Base-by-base conservation (phyloP, 92 coral and sea anemone species). In the Epizoanthus stellaris region DNA sequence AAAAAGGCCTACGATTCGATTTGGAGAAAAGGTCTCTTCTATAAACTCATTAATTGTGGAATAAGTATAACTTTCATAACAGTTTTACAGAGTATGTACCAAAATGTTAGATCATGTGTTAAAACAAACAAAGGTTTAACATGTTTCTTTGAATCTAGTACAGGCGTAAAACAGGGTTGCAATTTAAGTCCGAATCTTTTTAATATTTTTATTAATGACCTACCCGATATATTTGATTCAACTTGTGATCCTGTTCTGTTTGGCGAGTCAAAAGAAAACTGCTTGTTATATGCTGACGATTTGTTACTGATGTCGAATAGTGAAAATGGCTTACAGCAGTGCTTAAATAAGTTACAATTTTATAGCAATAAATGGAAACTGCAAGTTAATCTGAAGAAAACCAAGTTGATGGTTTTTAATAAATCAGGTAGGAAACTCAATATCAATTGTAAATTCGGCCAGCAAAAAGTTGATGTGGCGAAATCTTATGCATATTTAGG, bases 91-190 rank as follows among this genome's bases (percentile, higher is more conserved):
- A 67, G 68, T 39, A 77, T 71, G 84, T 85, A 75, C 30, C 38
- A 47, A 80, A 69, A 76, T 60, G 34, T 68, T 77, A 76, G 62
- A 65, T 36, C 84, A 14, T 53, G 64, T 63, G 84, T 77, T 30
- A 85, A 76, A 85, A 75, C 76, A 62, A 23, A 16, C 21, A 42
- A 85, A 40, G 84, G 89, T 5, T 13, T 65, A 34, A 85, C 89
- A 15, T 12, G 5, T 85, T 76, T 30, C 39, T 84, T 84, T 47
- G 57, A 57, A 40, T 84, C 87, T 20, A 15, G 42, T 56, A 49
- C 73, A 15, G 84, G 84, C 23, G 89, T 85, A 36, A 85, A 85
- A 76, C 89, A 85, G 67, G 89, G 89, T 5, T 85, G 89, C 52
- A 85, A 85, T 61, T 71, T 79, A 49, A 86, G 85, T 86, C 85